Base-by-base conservation (phyloP, 2,113 vertebrate genomes). In the Polyodon spathula region DNA sequence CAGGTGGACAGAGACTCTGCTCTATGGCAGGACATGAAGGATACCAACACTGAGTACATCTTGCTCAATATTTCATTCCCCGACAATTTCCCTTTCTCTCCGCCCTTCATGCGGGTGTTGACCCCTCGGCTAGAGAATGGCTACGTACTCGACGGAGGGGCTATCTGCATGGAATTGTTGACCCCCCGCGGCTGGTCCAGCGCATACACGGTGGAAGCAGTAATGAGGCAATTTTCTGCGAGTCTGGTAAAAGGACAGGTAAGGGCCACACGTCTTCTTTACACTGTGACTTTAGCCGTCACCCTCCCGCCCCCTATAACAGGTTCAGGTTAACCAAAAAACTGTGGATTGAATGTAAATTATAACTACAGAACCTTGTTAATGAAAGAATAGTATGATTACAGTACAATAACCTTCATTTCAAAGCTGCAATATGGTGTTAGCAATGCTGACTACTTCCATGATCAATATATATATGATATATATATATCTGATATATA, bases 21-120 rank as follows among this genome's bases (percentile, higher is more conserved):
- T 77, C 91, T 98, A 77, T 98, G 94, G 95, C 96, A 98, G 93
- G 96, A 97, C 92, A 98, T 98, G 96, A 97, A 97, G 86, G 96
- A 98, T 81, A 98, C 96, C 70, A 92, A 92, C 91, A 97, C 94
- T 62, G 96, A 98, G 82, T 96, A 82, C 85, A 97, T 98, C 69
- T 81, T 98, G 71, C 93, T 98, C 69, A 98, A 98, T 80, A 94
- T 98, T 84, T 93, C 93, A 81, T 98, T 98, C 81, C 96, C 96
- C 37, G 96, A 98, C 69, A 98, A 97, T 84, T 98, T 98, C 78
- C 96, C 96, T 68, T 98, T 98, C 88, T 95, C 94, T 51, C 95
- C 96, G 52, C 95, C 96, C 52, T 97, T 98, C 88, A 97, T 98
- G 93, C 88, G 95, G 54, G 96, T 98, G 63, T 94, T 98, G 48